Percentiles rank a stretch among this genome's conserved stretches.
These are phyloP conservation scores for Anagyrus pseudococci DNA, from an alignment of 2,888 invertebrate genomes.

Conservation along the genomic window DNA sequence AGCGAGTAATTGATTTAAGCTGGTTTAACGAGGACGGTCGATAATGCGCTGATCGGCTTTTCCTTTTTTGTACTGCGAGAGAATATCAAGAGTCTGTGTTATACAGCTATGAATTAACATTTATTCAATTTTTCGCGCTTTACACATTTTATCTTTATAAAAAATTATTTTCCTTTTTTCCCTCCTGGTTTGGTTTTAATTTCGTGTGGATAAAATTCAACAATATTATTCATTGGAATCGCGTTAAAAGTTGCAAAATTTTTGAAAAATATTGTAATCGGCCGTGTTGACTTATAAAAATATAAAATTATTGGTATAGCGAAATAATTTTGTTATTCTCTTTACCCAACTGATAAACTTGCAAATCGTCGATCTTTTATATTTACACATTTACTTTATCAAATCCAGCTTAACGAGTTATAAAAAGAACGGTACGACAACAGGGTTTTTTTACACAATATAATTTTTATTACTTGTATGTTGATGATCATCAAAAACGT, in stretches of 20 bases:
- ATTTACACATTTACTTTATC: background rate
- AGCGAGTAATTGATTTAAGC: too few species aligned
- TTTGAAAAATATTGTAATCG: background rate
- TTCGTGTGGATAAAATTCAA: conserved; percentile 30
- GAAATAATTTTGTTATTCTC: background rate
- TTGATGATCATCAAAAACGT: background rate
- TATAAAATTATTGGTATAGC: background rate
- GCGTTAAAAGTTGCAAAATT: conserved; percentile 15
- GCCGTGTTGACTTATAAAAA: background rate
- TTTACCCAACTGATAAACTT: background rate
- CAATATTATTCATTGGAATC: conserved; percentile 24
- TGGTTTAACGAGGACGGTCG: too few species aligned
- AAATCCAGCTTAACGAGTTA: too few species aligned
- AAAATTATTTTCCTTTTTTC: conserved; percentile 29
- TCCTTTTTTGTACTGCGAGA: too few species aligned
- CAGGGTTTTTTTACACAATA: background rate
- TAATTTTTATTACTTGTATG: background rate
- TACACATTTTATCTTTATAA: conserved; percentile 35
- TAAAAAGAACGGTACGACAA: background rate
- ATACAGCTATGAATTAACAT: conserved; percentile 36
- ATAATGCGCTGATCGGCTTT: too few species aligned
- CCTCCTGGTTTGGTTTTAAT: too few species aligned
- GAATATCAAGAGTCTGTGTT: too few species aligned
- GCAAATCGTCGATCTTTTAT: background rate
- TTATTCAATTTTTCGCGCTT: conserved; percentile 38